Base-by-base conservation (phyloP, 2,797 vertebrate species). In the Propithecus perrieri region DNA sequence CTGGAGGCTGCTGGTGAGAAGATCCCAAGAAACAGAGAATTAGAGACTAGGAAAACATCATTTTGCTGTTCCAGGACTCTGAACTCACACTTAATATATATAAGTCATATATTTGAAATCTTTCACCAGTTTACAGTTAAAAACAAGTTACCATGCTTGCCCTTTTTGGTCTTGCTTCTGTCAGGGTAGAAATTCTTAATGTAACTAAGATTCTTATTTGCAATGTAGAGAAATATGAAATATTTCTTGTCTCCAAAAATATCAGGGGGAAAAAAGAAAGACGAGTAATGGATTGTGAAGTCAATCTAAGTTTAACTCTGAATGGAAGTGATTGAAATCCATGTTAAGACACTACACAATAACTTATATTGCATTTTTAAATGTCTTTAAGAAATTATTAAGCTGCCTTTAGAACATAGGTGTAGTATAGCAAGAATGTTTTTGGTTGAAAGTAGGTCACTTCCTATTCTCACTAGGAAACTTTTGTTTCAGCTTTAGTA, bases 401-500 rank as follows among this genome's bases (percentile, higher is more conserved):
- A 93, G 76, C 63, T 91, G 8, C 55, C 26, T 57, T 97, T 75
- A 12, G 28, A 83, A 74, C 9, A 33, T 33, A 75, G 30, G 41
- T 50, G 11, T 5, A 28, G 4, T 57, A 55, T 33, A n/a, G 50
- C 35, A 50, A 87, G 59, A 85, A 38, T 88, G 33, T 38, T 59
- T 67, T 88, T 71, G 4, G 33, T 80, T 48, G 63, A 89, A 95
- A 95, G 46, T n/a, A 96, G 46, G 63, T 3, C 35, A 88, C 35
- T 89, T 89, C 5, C 67, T 95, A 87, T 38, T 90, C 90, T 96
- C 65, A 92, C 35, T 50, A 76, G 72, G 59, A 88, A 96, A 90
- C 46, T 85, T 97, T 96, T 90, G 26, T 97, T 96, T 96, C 59
- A 93, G 35, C 15, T 76, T 91, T 43, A 95, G 67, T 67, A n/a